Evolutionary conservation across 2,113 vertebrate genomes (phyloP).

Genomic region (Pelvicachromis taeniatus): DNA sequence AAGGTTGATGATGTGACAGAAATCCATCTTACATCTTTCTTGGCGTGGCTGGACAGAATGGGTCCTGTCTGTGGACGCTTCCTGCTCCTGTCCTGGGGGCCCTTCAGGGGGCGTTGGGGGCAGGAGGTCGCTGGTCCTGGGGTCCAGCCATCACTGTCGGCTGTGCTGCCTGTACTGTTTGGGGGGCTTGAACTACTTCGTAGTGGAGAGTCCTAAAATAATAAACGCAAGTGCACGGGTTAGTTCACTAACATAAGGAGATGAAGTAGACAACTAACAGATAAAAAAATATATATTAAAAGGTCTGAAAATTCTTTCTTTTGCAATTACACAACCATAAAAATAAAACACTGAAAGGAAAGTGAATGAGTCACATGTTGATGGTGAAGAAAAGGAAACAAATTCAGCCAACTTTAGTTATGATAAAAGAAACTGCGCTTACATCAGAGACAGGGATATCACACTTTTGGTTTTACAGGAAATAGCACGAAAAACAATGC

Average conservation of each 20-base stretch:
- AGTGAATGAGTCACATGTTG: background rate
- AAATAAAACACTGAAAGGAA: background rate
- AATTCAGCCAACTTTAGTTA: background rate
- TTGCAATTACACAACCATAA: background rate
- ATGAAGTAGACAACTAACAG: background rate
- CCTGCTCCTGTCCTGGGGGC: constrained; percentile 75
- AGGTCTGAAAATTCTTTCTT: background rate
- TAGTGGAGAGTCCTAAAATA: constrained; percentile 79
- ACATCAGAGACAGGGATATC: background rate
- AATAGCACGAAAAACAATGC: background rate
- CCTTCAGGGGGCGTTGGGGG: constrained; percentile 54
- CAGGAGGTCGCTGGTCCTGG: constrained; percentile 68
- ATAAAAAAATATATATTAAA: background rate
- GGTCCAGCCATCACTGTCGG: constrained; percentile 93
- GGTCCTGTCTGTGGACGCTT: constrained; percentile 51
- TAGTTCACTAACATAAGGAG: background rate
- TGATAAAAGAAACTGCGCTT: background rate
- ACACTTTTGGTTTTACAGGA: background rate
- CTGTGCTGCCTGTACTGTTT: constrained; percentile 92
- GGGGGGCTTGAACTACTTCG: constrained; percentile 92
- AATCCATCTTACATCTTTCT: constrained; percentile 49
- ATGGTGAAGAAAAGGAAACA: background rate
- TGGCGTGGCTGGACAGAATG: constrained; percentile 35
- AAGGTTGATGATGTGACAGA: background rate
- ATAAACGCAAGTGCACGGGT: background rate